Evolutionary conservation across 1,140 invertebrate species (phyloP), one percentile per base, ranked within the genome.

Genomic region (Brachionus asplanchnoidis): DNA sequence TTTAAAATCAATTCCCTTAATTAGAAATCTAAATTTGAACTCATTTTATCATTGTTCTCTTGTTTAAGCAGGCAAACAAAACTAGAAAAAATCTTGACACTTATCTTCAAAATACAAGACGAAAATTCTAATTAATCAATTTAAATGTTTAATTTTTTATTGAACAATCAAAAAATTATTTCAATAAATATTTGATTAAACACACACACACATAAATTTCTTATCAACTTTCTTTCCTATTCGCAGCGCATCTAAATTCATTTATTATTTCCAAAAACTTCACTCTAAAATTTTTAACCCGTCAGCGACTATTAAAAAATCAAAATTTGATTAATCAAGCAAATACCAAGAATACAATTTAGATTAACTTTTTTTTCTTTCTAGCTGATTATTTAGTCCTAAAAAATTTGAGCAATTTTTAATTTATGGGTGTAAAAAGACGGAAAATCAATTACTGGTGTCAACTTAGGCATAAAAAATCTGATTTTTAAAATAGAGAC

Each of bases 1-100:
- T 36, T 32, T 14, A 40, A 73, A 73, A 36, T 73, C 68, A 73
- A 73, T 73, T 73, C 36, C 17, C 32, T 1, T 73, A 73, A 73
- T 73, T 73, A 73, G 32, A 73, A 73, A 42, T 73, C 32, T 73
- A 73, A 73, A 73, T 73, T 42, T 44, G 32, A 73, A 73, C 68
- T 42, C 20, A 68, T 68, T 68, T 68, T 68, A n/a, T 77, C 9
- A 44, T 73, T 73, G 68, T 73, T 77, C 40, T 77, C 11, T 26
- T 42, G n/a, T 82, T 65, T 65, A 65, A 80, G 20, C 17, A 60
- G 56, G 20, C 40, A 73, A 73, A 20, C 60, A 50, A 65, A 42
- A 82, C 11, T 46, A 26, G 14, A 46, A 60, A 82, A 60, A 26
- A 23, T 36, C 17, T 26, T 82, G 53, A 82, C 53, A 82, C 40